phyloP scores from a whole-genome alignment of 2,797 vertebrate species.

The Antrozous pallidus region DNA sequence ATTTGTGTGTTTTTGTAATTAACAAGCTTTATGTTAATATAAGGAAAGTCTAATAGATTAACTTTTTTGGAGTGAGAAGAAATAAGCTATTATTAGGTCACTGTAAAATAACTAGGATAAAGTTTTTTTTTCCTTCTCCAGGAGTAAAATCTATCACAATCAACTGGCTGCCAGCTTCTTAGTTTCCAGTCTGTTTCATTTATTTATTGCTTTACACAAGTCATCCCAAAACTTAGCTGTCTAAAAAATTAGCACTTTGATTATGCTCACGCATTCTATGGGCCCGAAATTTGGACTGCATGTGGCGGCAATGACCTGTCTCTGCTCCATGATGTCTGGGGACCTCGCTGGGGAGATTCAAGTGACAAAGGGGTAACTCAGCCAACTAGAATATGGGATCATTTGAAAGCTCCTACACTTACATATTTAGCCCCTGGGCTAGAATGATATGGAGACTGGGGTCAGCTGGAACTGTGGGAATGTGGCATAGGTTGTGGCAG shows the following conservation, averaged over 20 bases:
- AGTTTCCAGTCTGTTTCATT: not conserved
- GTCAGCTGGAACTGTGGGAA: not conserved
- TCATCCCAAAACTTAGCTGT: not conserved
- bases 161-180: not conserved
- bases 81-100: constrained; percentile 20
- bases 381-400: not conserved
- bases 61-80: not conserved
- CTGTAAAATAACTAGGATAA: constrained; percentile 15
- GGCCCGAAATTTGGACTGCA: not conserved
- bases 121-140: not conserved
- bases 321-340: not conserved
- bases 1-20: constrained; percentile 30
- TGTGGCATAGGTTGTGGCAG: fast-evolving
- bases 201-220: not conserved
- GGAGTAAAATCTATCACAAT: not conserved
- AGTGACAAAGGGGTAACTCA: not conserved
- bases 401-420: not conserved
- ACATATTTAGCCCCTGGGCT: not conserved
- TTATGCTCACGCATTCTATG: not conserved
- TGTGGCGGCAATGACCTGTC: not conserved
- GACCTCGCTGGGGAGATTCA: not conserved
- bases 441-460: not conserved
- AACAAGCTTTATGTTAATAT: constrained; percentile 16
- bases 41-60: constrained; percentile 37
- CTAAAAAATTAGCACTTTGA: not conserved